These are phyloP conservation scores for Cuculus canorus DNA, from an alignment of 2,797 vertebrate species.

Conservation along the genomic window DNA sequence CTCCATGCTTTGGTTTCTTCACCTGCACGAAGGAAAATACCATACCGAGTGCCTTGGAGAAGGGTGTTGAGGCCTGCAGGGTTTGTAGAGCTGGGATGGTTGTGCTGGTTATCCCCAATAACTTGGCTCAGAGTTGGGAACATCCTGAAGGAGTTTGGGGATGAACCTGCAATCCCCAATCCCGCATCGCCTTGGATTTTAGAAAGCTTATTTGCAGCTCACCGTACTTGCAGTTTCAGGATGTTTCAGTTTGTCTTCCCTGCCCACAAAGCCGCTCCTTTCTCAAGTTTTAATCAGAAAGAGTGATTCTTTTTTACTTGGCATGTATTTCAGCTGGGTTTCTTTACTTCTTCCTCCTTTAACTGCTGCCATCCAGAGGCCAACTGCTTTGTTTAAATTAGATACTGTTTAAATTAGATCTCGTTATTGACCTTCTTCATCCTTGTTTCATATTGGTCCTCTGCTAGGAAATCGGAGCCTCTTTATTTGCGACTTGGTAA, in stretches of 20 bases:
- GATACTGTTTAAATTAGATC: neutral
- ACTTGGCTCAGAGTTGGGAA: neutral
- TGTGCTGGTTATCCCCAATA: neutral
- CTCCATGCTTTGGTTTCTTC: neutral
- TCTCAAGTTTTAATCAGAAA: neutral
- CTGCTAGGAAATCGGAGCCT: constrained; percentile 6
- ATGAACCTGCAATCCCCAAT: neutral
- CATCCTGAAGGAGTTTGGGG: neutral
- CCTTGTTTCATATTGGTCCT: neutral
- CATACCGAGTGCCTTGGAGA: neutral
- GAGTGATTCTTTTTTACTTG: neutral
- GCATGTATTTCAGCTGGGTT: neutral
- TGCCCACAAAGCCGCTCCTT: neutral
- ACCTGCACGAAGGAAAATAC: neutral
- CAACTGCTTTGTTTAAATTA: neutral
- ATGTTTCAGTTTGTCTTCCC: neutral
- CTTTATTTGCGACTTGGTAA: neutral
- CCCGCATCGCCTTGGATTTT: neutral
- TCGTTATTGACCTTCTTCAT: neutral
- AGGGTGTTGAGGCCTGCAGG: neutral
- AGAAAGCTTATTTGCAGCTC: neutral
- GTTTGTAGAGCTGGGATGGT: neutral
- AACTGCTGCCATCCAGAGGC: constrained; percentile 60
- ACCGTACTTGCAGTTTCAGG: neutral
- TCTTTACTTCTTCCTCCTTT: constrained; percentile 15